Percentiles rank a stretch among this genome's conserved stretches.
These are phyloP conservation scores for Trachythela sp. DNA, from an alignment of 64 coral and sea anemone species.

Conservation along the genomic window DNA sequence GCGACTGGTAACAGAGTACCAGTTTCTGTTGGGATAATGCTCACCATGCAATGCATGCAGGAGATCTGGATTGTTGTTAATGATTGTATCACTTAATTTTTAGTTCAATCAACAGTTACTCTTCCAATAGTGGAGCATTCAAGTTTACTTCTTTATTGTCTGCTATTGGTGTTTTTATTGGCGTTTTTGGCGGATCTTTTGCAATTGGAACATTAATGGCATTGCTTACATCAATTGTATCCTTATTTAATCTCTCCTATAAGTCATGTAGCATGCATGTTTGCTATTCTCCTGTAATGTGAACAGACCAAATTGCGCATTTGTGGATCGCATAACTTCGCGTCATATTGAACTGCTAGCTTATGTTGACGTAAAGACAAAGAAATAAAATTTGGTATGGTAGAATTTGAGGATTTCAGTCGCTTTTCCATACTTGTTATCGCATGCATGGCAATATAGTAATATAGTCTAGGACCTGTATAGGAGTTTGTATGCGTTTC, in stretches of 20 bases:
- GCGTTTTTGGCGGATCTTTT: slow-evolving; percentile 20
- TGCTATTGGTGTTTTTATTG: slow-evolving; percentile 28
- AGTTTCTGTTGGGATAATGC: neutral
- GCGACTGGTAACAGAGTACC: too few relatives aligned
- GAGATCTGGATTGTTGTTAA: neutral
- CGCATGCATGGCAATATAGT: too few relatives aligned
- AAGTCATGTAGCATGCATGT: neutral
- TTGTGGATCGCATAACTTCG: too few relatives aligned
- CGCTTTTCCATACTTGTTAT: too few relatives aligned
- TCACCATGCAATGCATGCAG: neutral
- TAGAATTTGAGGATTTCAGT: too few relatives aligned
- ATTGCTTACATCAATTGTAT: slow-evolving; percentile 1
- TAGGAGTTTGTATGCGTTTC: too few relatives aligned
- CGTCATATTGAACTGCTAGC: too few relatives aligned
- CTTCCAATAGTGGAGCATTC: neutral
- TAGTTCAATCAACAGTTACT: slow-evolving; percentile 2
- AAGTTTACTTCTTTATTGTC: slow-evolving; percentile 12
- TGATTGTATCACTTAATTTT: too few relatives aligned
- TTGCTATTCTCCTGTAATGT: neutral
- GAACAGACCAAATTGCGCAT: neutral
- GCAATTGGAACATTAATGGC: slow-evolving; percentile 17
- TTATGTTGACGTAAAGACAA: too few relatives aligned
- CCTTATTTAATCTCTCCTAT: neutral
- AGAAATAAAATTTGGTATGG: too few relatives aligned
- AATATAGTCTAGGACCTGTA: too few relatives aligned